phyloP scores from a whole-genome alignment of 2,888 invertebrate genomes.

The Corythucha ciliata region DNA sequence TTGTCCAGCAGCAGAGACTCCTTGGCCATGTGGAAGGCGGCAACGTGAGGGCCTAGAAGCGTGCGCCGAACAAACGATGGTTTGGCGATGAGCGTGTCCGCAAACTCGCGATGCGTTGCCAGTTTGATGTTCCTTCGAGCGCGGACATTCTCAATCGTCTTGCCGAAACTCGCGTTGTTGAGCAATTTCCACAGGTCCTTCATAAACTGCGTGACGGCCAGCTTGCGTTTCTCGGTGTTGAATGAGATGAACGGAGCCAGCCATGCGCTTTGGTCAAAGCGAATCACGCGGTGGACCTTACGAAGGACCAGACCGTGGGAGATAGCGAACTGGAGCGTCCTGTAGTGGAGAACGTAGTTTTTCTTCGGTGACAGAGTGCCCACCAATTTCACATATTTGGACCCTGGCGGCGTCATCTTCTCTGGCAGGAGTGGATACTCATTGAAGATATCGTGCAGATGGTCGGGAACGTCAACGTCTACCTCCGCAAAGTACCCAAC shows the following conservation, averaged over 20 bases:
- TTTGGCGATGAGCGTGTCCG: constrained; percentile 8
- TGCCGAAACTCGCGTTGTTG: constrained; percentile 41
- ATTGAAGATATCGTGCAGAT: constrained; percentile 20
- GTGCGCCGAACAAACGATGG: constrained; percentile 20
- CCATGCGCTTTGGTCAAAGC: constrained; percentile 37
- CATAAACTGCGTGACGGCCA: constrained; percentile 39
- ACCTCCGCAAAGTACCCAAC: constrained; percentile 22
- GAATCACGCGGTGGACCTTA: constrained; percentile 37
- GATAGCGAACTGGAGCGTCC: not conserved
- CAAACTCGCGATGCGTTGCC: constrained; percentile 3
- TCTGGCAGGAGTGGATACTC: constrained; percentile 19
- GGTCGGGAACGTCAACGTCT: constrained; percentile 25
- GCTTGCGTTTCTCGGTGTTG: constrained; percentile 27
- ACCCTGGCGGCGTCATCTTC: constrained; percentile 11
- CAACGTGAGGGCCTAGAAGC: constrained; percentile 14
- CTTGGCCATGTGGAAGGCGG: constrained; percentile 16
- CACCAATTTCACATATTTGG: constrained; percentile 22
- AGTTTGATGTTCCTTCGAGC: constrained; percentile 19
- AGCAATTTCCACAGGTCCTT: constrained; percentile 41
- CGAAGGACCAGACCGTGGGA: constrained; percentile 35
- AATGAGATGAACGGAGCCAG: constrained; percentile 35
- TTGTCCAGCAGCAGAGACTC: constrained; percentile 19
- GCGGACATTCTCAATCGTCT: constrained; percentile 38
- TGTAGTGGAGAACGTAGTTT: constrained; percentile 10
- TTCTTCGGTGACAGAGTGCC: constrained; percentile 14